Conservation (phyloP, 92 coral and sea anemone genomes). For the Siderastrea radians region DNA sequence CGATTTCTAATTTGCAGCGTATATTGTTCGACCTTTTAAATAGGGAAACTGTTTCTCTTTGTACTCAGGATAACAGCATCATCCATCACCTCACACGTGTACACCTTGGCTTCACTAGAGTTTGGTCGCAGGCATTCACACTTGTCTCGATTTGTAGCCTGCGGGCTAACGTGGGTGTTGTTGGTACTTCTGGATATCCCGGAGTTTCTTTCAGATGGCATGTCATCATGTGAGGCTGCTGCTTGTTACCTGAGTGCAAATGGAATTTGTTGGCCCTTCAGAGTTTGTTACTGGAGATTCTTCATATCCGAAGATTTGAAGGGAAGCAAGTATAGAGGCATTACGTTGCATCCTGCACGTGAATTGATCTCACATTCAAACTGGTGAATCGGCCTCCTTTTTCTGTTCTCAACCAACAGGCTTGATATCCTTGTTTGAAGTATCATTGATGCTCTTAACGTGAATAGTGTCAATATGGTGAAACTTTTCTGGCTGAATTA, state of each 20-base stretch:
- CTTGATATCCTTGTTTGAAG: constrained; percentile 13
- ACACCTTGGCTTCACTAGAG: background rate
- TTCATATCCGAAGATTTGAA: constrained; percentile 17
- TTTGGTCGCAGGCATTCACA: constrained; percentile 18
- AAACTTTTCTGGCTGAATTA: background rate
- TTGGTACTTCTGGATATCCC: constrained; percentile 16
- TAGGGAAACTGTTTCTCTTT: constrained; percentile 28
- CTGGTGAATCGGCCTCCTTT: constrained; percentile 10
- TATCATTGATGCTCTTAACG: background rate
- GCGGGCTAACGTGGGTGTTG: background rate
- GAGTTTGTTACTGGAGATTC: constrained; percentile 20
- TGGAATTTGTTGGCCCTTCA: constrained; percentile 9
- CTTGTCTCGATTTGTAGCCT: constrained; percentile 21
- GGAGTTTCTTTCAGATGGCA: constrained; percentile 36
- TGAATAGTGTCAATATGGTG: background rate
- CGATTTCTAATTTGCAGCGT: background rate
- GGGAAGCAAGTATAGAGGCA: constrained; percentile 29
- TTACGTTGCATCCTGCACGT: constrained; percentile 23
- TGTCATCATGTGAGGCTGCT: constrained; percentile 14
- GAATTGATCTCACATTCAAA: constrained; percentile 32
- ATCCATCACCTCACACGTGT: background rate
- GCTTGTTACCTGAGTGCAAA: constrained; percentile 1
- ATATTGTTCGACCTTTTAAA: constrained; percentile 19
- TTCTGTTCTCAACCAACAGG: constrained; percentile 30
- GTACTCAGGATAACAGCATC: constrained; percentile 24